phyloP scores from a whole-genome alignment of 2,888 invertebrate genomes.

The Willowsia nigromaculata region DNA sequence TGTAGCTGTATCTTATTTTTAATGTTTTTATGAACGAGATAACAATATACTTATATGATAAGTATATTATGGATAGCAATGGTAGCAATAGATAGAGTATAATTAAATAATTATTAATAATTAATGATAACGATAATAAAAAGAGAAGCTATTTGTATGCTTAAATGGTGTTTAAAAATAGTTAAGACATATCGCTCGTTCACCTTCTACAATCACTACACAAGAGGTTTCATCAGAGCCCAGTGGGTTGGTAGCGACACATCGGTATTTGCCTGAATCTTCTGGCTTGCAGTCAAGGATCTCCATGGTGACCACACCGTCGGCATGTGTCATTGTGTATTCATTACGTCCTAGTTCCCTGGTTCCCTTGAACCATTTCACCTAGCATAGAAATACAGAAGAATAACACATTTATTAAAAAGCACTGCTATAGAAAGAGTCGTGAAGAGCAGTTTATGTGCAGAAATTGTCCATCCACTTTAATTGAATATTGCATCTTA shows the following conservation, averaged over 20 bases:
- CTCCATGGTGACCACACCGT: conserved; percentile 98
- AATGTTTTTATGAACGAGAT: not conserved
- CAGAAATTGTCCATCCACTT: too few species aligned
- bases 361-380: conserved; percentile 90
- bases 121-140: conserved; percentile 30
- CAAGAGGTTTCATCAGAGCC: conserved; percentile 97
- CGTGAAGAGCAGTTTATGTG: not conserved
- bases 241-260: conserved; percentile 94
- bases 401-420: not conserved
- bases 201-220: conserved; percentile 97
- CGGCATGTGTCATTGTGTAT: conserved; percentile 93
- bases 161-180: conserved; percentile 35
- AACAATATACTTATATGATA: not conserved
- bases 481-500: too few species aligned
- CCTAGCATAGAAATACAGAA: conserved; percentile 79
- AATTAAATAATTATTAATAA: not conserved
- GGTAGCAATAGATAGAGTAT: not conserved
- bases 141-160: conserved; percentile 31
- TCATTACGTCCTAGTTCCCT: conserved; percentile 94
- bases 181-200: conserved; percentile 77
- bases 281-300: conserved; percentile 95
- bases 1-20: not conserved
- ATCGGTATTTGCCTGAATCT: conserved; percentile 98
- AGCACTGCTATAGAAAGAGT: not conserved
- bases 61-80: not conserved